These are phyloP conservation scores for Typhlomys cinereus DNA, from an alignment of 2,113 vertebrate species.

Conservation along the genomic window DNA sequence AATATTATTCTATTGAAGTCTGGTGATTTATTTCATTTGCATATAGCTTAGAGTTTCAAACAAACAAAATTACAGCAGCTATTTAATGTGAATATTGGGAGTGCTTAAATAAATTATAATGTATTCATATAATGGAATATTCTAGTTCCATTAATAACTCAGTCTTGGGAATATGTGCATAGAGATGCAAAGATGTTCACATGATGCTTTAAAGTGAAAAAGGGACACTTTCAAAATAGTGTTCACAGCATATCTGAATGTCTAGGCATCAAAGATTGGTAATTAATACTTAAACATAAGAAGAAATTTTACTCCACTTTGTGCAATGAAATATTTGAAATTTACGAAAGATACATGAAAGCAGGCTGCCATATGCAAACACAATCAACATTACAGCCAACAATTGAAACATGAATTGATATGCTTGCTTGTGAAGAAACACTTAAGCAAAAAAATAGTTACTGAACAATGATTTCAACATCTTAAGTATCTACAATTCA, in stretches of 20 bases:
- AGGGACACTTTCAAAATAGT: background rate
- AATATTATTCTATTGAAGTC: slow-evolving; percentile 36
- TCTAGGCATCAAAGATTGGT: background rate
- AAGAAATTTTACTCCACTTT: background rate
- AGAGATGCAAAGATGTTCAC: background rate
- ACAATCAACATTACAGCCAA: background rate
- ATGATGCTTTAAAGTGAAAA: background rate
- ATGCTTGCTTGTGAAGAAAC: background rate
- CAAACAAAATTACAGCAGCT: slow-evolving; percentile 38
- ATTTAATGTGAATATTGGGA: slow-evolving; percentile 43
- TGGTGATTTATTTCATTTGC: slow-evolving; percentile 53
- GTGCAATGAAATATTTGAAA: background rate
- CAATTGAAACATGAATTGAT: background rate
- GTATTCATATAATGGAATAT: background rate
- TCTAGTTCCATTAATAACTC: background rate
- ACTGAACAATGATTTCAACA: background rate
- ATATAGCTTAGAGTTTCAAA: slow-evolving; percentile 30
- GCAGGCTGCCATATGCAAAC: background rate
- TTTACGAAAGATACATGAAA: background rate
- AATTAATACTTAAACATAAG: background rate
- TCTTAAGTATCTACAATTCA: background rate
- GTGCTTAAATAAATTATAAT: slow-evolving; percentile 22
- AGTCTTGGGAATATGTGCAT: slow-evolving; percentile 40
- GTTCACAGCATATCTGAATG: background rate
- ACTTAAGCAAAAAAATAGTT: background rate